Conservation (phyloP, 1,140 invertebrate species). For the Solenopsis fugax region DNA sequence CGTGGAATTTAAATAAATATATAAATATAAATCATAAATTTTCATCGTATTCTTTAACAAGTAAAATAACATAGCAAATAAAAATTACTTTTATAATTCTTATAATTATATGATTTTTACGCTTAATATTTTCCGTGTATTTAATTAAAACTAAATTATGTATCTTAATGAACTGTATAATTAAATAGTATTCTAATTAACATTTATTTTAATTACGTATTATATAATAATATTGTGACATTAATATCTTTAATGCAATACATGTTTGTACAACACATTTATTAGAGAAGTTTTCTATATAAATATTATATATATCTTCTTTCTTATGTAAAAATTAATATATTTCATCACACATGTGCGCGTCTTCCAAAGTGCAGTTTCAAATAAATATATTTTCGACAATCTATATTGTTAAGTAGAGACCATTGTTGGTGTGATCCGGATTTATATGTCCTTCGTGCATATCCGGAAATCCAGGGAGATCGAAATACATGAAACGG, state of each 20-base stretch:
- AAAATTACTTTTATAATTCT: not conserved
- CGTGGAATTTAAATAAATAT: not conserved
- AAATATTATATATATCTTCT: slow-evolving; percentile 13
- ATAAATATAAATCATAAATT: not conserved
- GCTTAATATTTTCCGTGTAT: not conserved
- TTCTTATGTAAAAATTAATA: not conserved
- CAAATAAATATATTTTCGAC: not conserved
- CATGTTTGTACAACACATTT: not conserved
- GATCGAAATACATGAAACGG: slow-evolving; percentile 39
- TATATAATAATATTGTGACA: not conserved
- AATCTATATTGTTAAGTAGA: not conserved
- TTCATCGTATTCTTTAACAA: not conserved
- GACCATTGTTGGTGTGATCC: slow-evolving; percentile 22
- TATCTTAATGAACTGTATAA: not conserved
- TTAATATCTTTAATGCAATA: not conserved
- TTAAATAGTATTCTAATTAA: not conserved
- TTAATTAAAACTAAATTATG: not conserved
- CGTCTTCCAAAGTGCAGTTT: not conserved
- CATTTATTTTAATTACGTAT: not conserved
- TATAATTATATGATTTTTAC: not conserved
- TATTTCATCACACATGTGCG: not conserved
- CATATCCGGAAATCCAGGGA: slow-evolving; percentile 37
- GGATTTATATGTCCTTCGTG: slow-evolving; percentile 38
- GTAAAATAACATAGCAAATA: not conserved
- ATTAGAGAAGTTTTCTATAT: not conserved